These are phyloP conservation scores for Synergus itoensis DNA, from an alignment of 2,888 invertebrate genomes.

Conservation along the genomic window DNA sequence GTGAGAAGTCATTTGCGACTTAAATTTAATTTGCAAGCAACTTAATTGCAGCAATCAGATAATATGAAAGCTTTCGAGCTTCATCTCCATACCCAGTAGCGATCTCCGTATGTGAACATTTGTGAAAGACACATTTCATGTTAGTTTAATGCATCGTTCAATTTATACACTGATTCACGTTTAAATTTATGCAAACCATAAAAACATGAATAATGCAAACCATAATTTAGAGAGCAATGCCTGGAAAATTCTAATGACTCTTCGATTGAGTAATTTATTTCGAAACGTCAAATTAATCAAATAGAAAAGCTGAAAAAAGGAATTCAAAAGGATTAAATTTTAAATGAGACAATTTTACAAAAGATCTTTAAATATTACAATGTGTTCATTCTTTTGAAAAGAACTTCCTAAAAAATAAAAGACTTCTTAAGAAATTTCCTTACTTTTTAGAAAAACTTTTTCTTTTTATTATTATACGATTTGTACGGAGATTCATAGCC, in stretches of 20 bases:
- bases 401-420: too few relatives aligned
- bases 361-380: too few relatives aligned
- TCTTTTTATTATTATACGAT: too few relatives aligned
- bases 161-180: neutral
- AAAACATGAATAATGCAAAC: neutral
- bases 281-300: neutral
- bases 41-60: slow-evolving; percentile 12
- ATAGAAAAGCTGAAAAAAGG: neutral
- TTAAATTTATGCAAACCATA: neutral
- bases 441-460: neutral
- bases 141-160: slow-evolving; percentile 10
- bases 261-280: neutral
- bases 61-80: neutral
- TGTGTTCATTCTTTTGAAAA: too few relatives aligned
- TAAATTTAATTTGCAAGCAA: slow-evolving; percentile 11
- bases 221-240: neutral
- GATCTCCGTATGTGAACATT: neutral
- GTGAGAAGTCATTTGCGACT: neutral
- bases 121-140: neutral
- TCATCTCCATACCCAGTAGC: neutral
- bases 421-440: slow-evolving; percentile 4
- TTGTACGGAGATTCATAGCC: neutral
- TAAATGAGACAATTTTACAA: neutral
- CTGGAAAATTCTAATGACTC: neutral
- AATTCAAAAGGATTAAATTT: neutral